A percentile compares a stretch with the other conserved stretches of the same genome.
These are phyloP conservation scores for Drosophila infuscata DNA, from an alignment of 2,888 invertebrate species.

Conservation along the genomic window DNA sequence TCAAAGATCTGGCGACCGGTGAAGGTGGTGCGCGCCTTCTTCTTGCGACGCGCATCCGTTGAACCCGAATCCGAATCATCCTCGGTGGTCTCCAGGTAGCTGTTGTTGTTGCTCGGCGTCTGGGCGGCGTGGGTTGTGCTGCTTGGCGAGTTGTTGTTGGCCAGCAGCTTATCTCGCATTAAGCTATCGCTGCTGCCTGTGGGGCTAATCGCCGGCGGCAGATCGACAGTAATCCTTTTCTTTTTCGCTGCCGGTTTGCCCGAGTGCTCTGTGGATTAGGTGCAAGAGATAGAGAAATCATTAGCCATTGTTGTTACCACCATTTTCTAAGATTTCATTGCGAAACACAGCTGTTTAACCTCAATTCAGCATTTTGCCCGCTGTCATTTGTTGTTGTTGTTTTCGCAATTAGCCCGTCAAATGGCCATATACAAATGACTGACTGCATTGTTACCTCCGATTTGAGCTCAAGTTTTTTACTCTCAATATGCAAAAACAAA, in stretches of 20 bases:
- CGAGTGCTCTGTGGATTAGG: constrained; percentile 52
- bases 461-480: constrained; percentile 11
- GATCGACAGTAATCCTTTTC: constrained; percentile 76
- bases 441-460: constrained; percentile 39
- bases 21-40: constrained; percentile 97
- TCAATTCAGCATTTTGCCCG: constrained; percentile 48
- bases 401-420: constrained; percentile 63
- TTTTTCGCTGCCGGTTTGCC: constrained; percentile 80
- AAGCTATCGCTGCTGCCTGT: constrained; percentile 78
- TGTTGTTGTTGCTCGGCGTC: constrained; percentile 38
- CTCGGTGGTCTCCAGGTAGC: constrained; percentile 84
- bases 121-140: constrained; percentile 34
- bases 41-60: constrained; percentile 87
- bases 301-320: constrained; percentile 22
- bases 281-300: constrained; percentile 1
- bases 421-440: constrained; percentile 36
- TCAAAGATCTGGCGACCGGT: constrained; percentile 98
- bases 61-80: constrained; percentile 86
- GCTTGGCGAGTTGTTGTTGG: constrained; percentile 56
- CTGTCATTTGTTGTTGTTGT: constrained; percentile 24
- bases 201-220: constrained; percentile 79
- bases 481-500: constrained; percentile 30
- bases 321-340: constrained; percentile 32
- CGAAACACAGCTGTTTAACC: constrained; percentile 64
- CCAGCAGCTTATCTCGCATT: constrained; percentile 75